Base-by-base conservation (phyloP, 1,140 invertebrate genomes). In the Nebria ingens region DNA sequence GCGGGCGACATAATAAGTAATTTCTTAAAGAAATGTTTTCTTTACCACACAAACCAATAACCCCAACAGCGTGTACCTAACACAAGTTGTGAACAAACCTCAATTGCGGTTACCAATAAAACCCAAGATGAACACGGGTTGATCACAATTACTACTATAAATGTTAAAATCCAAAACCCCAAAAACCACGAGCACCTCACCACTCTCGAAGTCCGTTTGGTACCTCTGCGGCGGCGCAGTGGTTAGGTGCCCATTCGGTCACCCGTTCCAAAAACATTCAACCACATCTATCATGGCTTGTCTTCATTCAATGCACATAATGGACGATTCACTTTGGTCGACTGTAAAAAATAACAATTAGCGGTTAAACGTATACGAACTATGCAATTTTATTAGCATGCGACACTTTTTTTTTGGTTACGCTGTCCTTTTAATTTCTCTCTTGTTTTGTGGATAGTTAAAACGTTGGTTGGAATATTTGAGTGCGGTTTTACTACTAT, bases 121-220 rank as follows among this genome's bases (percentile, higher is more conserved):
- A 45, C 40, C n/a, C 40, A 45, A 45, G 40, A 45, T 45, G 40
- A 45, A 45, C 17, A n/a, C 40, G 15, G 15, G 15, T 11, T 45
- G 40, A 45, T 45, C 40, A 17, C 6, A 45, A 17, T 45, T 17
- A 17, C 40, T 12, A 17, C 40, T n/a, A n/a, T n/a, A n/a, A n/a
- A n/a, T 11, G 40, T 45, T 45, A 45, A 45, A 45, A 45, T 45
- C 40, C 15, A 45, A 45, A 45, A 45, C 40, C 40, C 40, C 40
- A 45, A 45, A 45, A 45, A 45, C 40, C 40, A 45, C 40, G 40
- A 17, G n/a, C n/a, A n/a, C n/a, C n/a, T n/a, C n/a, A n/a, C n/a
- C n/a, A n/a, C n/a, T n/a, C n/a, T n/a, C n/a, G n/a, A n/a, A n/a
- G n/a, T n/a, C 40, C 15, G 40, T 9, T 12, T 17, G 9, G 40